Evolutionary conservation across 2,888 invertebrate genomes (phyloP), one percentile per base, ranked within the genome.

Genomic region (Boloria euphrosyne): DNA sequence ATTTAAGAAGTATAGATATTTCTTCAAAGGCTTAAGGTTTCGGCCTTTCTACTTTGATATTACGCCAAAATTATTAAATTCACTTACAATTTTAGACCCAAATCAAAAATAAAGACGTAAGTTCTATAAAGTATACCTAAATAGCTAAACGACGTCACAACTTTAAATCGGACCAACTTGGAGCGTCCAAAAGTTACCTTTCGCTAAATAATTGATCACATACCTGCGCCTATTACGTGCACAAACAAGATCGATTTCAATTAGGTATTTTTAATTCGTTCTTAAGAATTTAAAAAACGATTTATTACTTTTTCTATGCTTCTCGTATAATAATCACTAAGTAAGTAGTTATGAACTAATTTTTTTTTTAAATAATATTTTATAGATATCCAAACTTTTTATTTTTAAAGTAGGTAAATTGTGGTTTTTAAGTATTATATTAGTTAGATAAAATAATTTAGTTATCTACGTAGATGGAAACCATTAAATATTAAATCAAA

Each of bases 71-170:
- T 50, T 50, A 18, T 50, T 7, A 5, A 38, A 10, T 1, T 38
- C 7, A 7, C 31, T 38, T 38, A 7, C 31, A 38, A 10, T 38
- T 38, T 38, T 38, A 38, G 10, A 38, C 2, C 31, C 10, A 38
- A 2, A 10, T 38, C 31, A 38, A 38, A 7, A 38, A 38, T 31
- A 27, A n/a, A 27, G 2, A 1, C 31, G 31, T 52, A 53, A 55
- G 17, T 31, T 7, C 16, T 5, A 17, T 14, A 2, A 49, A 59
- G 59, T 73, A 67, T 71, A 82, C 79, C 75, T 78, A 84, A 86
- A 87, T 87, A 87, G 81, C 78, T 77, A 77, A 79, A 80, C 86
- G 86, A 87, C 87, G 87, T 89, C 85, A 87, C 80, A 75, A 77
- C 79, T 85, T 85, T 82, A 84, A 83, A 84, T 81, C 86, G 75